Base-by-base conservation (phyloP, 2,113 vertebrate species). In the Choloepus hoffmanni region DNA sequence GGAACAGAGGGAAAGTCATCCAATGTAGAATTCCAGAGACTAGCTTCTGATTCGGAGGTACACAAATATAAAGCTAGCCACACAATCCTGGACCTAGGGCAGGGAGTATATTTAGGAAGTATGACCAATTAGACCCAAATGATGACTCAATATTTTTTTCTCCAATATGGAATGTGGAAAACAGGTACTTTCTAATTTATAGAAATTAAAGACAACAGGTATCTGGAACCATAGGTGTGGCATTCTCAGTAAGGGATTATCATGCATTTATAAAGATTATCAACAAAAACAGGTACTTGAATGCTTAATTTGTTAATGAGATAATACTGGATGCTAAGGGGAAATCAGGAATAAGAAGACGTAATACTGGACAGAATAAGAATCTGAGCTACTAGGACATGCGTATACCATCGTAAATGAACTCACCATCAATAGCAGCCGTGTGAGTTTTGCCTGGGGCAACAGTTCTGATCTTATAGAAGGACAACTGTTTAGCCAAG, bases 391-490 rank as follows among this genome's bases (percentile, higher is more conserved):
- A 33, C 26, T 36, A 79, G 89, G 70, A 36, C 55, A 63, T 48
- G 55, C 26, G 3, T 53, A 82, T 24, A 81, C 7, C 65, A 40
- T 1, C 58, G 11, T 70, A 87, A 67, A 90, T 68, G 68, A 58
- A 93, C 98, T 98, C 98, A 99, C 99, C 99, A 94, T 99, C 99
- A 85, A 99, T 99, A 90, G 99, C 99, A 87, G 99, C 99, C 33
- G 99, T 99, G 95, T 99, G 99, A 9, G 99, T 99, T 98, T 99
- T 99, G 87, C 99, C 99, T 58, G 99, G 99, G 88, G 99, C 98
- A 94, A 99, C 98, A 79, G 98, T 98, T 33, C 98, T 99, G 92
- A 99, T 99, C 97, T 99, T 99, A 97, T 99, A 99, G 79, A 99
- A 99, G 40, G 99, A 98, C 85, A 99, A 98, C 97, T 99, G 99